Percentiles rank a stretch among this genome's conserved stretches.
These are phyloP conservation scores for Varecia variegata DNA, from an alignment of 2,797 vertebrate genomes.

Conservation along the genomic window DNA sequence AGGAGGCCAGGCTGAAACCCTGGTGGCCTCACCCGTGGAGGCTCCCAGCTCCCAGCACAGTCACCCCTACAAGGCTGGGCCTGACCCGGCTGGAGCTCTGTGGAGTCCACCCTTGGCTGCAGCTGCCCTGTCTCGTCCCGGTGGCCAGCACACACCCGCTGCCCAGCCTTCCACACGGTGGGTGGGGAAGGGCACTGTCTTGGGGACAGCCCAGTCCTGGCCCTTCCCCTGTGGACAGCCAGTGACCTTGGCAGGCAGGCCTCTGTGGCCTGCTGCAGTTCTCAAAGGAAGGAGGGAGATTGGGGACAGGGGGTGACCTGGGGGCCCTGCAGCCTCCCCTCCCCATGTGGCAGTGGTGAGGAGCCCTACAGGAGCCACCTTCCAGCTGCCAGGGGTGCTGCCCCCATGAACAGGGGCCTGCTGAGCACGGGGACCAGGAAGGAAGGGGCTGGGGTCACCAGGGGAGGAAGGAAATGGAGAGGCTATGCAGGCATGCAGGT, in stretches of 20 bases:
- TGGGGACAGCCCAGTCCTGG: too few relatives aligned
- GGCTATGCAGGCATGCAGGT: neutral
- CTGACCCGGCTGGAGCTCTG: neutral
- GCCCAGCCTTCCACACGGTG: accelerated
- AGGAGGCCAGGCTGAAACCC: neutral
- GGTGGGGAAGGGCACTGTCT: neutral
- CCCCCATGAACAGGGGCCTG: neutral
- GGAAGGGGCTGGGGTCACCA: constrained; percentile 11
- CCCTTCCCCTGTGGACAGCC: neutral
- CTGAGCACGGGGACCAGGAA: neutral
- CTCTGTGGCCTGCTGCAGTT: neutral
- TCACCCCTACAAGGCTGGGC: neutral
- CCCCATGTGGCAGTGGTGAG: neutral
- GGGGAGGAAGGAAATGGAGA: constrained; percentile 43
- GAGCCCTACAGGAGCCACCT: neutral
- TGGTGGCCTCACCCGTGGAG: neutral
- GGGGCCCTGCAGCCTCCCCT: neutral
- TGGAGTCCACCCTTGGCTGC: neutral
- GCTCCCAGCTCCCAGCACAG: neutral
- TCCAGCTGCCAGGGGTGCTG: neutral
- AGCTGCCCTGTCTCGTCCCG: too few relatives aligned
- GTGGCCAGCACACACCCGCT: neutral
- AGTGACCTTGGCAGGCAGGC: neutral
- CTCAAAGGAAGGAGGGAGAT: neutral
- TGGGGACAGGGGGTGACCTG: neutral